Evolutionary conservation across 2,797 vertebrate species (phyloP).

Genomic region (Gorsachius magnificus): DNA sequence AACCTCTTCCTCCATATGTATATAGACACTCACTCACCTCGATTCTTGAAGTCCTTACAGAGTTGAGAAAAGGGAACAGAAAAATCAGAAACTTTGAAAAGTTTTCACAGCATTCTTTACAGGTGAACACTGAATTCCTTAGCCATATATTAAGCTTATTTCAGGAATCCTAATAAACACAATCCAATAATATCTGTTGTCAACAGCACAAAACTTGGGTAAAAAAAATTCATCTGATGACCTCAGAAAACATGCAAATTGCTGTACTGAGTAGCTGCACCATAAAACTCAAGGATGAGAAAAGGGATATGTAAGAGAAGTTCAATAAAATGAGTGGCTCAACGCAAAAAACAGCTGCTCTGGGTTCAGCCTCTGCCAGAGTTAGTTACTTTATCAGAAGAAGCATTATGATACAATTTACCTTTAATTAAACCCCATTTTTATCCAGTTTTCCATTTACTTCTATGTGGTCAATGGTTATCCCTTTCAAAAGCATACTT

Average conservation of each 20-base stretch:
- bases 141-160: neutral
- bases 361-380: neutral
- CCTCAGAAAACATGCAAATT: neutral
- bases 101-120: neutral
- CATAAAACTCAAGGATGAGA: neutral
- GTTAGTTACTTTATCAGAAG: neutral
- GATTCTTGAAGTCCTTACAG: neutral
- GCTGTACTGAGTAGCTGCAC: neutral
- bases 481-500: neutral
- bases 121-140: neutral
- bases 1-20: neutral
- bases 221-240: neutral
- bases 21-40: no score
- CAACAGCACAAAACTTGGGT: neutral
- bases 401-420: neutral
- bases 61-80: neutral
- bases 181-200: rapidly evolving
- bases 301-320: neutral
- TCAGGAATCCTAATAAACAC: neutral
- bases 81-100: neutral
- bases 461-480: neutral
- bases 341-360: neutral
- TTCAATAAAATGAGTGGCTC: neutral
- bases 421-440: neutral
- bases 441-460: neutral